These are phyloP conservation scores for Mylabris sibirica DNA, from an alignment of 2,888 invertebrate genomes.

Conservation along the genomic window DNA sequence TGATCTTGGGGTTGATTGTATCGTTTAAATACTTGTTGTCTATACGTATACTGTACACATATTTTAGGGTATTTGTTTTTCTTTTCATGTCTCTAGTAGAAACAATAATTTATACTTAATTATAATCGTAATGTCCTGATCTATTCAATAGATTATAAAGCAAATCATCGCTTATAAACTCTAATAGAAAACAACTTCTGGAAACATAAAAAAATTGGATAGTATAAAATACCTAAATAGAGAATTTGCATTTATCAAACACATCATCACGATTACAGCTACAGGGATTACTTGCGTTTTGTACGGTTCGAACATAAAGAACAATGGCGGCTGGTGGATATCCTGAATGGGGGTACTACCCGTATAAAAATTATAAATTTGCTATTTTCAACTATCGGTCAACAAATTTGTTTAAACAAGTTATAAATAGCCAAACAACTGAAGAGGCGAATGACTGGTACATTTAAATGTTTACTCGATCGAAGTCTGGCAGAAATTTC, in stretches of 20 bases:
- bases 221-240: neutral
- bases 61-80: slow-evolving; percentile 35
- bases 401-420: no score
- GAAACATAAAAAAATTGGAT: neutral
- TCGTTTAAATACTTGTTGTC: slow-evolving; percentile 31
- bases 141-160: slow-evolving; percentile 25
- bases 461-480: no score
- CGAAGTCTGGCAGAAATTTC: no score
- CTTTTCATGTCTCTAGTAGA: slow-evolving; percentile 13
- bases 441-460: no score
- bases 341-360: no score
- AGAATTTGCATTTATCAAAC: neutral
- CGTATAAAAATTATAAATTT: no score
- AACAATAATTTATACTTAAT: slow-evolving; percentile 28
- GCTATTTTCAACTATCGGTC: no score
- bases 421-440: no score
- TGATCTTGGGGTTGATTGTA: slow-evolving; percentile 43
- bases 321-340: no score
- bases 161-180: slow-evolving; percentile 13
- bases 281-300: neutral
- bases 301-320: neutral
- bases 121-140: slow-evolving; percentile 31
- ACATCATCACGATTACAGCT: neutral
- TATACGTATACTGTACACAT: slow-evolving; percentile 10
- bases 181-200: slow-evolving; percentile 11